These are phyloP conservation scores for Galago senegalensis DNA, from an alignment of 2,797 vertebrate species.

Conservation along the genomic window DNA sequence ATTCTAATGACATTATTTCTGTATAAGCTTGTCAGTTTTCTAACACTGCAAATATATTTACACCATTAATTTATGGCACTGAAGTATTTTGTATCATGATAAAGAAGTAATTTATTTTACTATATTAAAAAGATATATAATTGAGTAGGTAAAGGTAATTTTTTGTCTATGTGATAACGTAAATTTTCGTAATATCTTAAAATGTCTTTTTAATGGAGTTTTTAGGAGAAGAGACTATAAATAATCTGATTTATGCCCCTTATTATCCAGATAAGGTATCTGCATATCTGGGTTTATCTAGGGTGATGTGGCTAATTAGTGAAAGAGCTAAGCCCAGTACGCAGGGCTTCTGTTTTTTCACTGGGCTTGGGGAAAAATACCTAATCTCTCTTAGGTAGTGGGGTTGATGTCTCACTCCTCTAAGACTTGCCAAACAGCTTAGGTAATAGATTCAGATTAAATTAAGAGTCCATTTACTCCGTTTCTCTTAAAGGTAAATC, in stretches of 20 bases:
- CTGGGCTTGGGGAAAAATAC: slow-evolving; percentile 2
- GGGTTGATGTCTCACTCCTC: neutral
- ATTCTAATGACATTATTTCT: slow-evolving; percentile 31
- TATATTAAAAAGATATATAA: slow-evolving; percentile 15
- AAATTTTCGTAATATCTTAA: slow-evolving; percentile 32
- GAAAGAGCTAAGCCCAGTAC: neutral
- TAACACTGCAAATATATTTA: slow-evolving; percentile 41
- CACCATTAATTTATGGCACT: slow-evolving; percentile 13
- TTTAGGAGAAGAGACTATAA: slow-evolving; percentile 44
- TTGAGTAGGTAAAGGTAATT: neutral
- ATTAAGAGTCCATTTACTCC: neutral
- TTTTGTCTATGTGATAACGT: neutral
- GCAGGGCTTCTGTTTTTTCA: slow-evolving; percentile 17
- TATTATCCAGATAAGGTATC: neutral
- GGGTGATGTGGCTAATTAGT: neutral
- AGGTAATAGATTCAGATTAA: neutral
- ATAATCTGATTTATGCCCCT: neutral
- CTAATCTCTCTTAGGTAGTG: neutral
- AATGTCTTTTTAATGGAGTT: slow-evolving; percentile 1
- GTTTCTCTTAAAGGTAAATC: neutral
- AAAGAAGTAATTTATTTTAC: slow-evolving; percentile 41
- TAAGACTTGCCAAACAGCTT: neutral
- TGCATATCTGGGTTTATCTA: neutral
- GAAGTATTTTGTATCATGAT: slow-evolving; percentile 56
- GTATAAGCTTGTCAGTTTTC: slow-evolving; percentile 11